A percentile compares a stretch with the other conserved stretches of the same genome.
Conservation (phyloP, 2,113 vertebrate species). For the Entelurus aequoreus region DNA sequence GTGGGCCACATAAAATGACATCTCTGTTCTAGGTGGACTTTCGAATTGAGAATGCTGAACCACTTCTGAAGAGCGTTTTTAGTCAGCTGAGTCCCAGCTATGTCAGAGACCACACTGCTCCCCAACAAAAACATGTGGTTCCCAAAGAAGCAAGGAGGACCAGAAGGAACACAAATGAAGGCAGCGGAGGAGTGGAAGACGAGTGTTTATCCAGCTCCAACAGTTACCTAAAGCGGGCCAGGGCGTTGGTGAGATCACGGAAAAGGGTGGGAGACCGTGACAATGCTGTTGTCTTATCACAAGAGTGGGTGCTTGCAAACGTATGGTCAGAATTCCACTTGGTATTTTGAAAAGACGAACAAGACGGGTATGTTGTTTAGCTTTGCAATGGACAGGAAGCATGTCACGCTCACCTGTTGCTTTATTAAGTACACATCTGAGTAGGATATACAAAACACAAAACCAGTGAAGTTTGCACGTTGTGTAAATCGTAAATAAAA, state of each 20-base stretch:
- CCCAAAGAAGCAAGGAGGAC: conserved; percentile 9
- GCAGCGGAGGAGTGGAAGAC: conserved; percentile 35
- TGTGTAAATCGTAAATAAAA: too few species aligned
- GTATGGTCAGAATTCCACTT: conserved; percentile 1
- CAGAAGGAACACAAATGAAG: conserved; percentile 25
- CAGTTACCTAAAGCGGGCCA: conserved; percentile 67
- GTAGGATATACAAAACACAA: too few species aligned
- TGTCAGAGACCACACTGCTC: conserved; percentile 13
- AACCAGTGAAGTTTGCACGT: too few species aligned
- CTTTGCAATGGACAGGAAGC: background rate
- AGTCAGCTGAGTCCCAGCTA: conserved; percentile 16
- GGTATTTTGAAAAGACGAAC: background rate
- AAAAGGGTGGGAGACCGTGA: background rate
- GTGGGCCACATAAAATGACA: too few species aligned
- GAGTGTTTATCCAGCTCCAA: conserved; percentile 65
- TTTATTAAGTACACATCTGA: too few species aligned
- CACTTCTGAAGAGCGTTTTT: conserved; percentile 58
- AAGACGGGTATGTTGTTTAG: background rate
- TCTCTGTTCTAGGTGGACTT: conserved; percentile 55
- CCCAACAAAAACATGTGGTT: conserved; percentile 6
- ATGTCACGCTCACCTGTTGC: background rate
- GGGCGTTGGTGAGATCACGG: conserved; percentile 70
- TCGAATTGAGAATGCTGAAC: conserved; percentile 61
- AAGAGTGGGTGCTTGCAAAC: background rate
- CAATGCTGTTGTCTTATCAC: background rate